Conservation (phyloP, 2,888 invertebrate species). For the Scelioninae gen. 1 region DNA sequence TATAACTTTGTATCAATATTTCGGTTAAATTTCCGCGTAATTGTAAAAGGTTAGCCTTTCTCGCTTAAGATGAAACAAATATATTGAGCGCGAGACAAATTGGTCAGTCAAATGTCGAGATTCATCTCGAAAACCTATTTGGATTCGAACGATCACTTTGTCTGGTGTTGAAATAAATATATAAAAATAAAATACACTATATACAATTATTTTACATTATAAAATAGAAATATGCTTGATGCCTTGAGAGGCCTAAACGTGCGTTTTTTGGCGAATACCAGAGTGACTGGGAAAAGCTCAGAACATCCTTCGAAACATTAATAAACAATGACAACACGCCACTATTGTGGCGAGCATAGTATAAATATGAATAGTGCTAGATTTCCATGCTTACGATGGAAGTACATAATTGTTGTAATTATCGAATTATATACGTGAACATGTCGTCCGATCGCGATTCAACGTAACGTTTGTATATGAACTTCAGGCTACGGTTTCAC, state of each 20-base stretch:
- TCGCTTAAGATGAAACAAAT: conserved; percentile 37
- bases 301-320: conserved; percentile 61
- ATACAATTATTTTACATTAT: conserved; percentile 55
- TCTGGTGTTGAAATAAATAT: conserved; percentile 6
- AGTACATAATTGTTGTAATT: conserved; percentile 64
- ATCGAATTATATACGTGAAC: conserved; percentile 62
- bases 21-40: conserved; percentile 34
- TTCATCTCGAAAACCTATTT: too few relatives aligned
- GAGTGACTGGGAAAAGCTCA: conserved; percentile 53
- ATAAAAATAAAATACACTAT: conserved; percentile 30
- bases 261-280: conserved; percentile 48
- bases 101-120: not conserved
- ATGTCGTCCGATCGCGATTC: conserved; percentile 66
- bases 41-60: conserved; percentile 48
- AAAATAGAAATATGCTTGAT: conserved; percentile 42
- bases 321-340: conserved; percentile 18
- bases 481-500: conserved; percentile 13
- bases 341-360: conserved; percentile 35
- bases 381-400: conserved; percentile 60
- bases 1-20: conserved; percentile 35
- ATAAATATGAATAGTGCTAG: conserved; percentile 56
- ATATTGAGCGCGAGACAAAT: conserved; percentile 10
- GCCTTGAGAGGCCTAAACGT: conserved; percentile 54
- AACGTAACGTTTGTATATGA: conserved; percentile 57
- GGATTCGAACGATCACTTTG: conserved; percentile 17